Evolutionary conservation across 2,797 vertebrate genomes (phyloP).

Genomic region (Ara ararauna): DNA sequence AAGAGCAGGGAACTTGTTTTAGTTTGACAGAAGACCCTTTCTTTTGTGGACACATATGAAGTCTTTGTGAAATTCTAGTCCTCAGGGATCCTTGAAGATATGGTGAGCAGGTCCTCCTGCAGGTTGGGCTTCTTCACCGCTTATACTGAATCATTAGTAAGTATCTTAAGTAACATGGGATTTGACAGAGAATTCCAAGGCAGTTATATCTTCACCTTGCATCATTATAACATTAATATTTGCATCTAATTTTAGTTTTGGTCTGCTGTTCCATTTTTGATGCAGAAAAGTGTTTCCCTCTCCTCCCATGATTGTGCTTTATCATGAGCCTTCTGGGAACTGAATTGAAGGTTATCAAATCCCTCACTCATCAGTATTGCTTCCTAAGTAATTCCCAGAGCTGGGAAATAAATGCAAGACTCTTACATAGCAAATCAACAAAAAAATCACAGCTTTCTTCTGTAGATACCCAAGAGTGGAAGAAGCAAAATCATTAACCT

Average conservation of each 20-base stretch:
- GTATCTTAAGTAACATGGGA: not conserved
- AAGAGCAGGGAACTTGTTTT: not conserved
- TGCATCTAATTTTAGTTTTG: not conserved
- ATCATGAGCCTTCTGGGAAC: not conserved
- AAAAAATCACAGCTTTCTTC: not conserved
- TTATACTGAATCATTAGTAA: not conserved
- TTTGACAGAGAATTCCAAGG: not conserved
- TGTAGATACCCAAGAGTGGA: not conserved
- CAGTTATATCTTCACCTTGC: not conserved
- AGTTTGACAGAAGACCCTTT: not conserved
- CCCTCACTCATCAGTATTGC: not conserved
- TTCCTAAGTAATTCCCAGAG: not conserved
- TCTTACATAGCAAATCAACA: not conserved
- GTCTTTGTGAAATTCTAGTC: not conserved
- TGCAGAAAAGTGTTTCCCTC: not conserved
- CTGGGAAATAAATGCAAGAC: not conserved
- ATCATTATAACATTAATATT: not conserved
- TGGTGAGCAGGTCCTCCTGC: not conserved
- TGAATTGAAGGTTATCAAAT: not conserved
- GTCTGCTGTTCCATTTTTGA: not conserved
- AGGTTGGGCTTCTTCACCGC: not conserved
- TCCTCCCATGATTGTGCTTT: not conserved
- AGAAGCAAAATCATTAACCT: not conserved
- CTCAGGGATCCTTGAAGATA: not conserved
- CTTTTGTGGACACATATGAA: not conserved